phyloP scores from a whole-genome alignment of 1,140 invertebrate species.

The Thaumetopoea pityocampa region DNA sequence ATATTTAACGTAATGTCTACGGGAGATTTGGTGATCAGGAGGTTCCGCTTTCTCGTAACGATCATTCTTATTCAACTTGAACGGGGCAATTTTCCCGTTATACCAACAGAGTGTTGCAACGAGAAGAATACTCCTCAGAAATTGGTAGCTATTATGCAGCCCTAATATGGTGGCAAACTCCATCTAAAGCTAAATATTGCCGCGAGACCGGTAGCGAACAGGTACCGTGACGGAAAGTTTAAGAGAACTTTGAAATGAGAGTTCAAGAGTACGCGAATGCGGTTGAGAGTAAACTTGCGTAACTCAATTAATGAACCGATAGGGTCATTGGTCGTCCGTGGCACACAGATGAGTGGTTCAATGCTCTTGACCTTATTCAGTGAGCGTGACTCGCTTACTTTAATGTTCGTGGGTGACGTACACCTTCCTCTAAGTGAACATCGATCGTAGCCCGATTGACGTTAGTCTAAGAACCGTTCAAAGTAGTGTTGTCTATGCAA shows the following conservation, averaged over 20 bases:
- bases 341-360: constrained; percentile 37
- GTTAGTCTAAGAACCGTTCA: too few relatives aligned
- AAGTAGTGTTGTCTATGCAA: too few relatives aligned
- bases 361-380: too few relatives aligned
- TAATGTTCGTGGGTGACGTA: too few relatives aligned
- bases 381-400: too few relatives aligned
- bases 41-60: constrained; percentile 61
- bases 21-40: constrained; percentile 83
- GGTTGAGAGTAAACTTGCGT: constrained; percentile 83
- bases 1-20: too few relatives aligned
- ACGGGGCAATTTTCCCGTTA: constrained; percentile 80
- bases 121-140: constrained; percentile 81
- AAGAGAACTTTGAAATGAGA: constrained; percentile 94
- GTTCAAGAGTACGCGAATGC: constrained; percentile 91
- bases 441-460: too few relatives aligned
- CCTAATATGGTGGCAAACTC: constrained; percentile 89
- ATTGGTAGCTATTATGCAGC: constrained; percentile 91
- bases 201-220: constrained; percentile 92
- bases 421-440: too few relatives aligned
- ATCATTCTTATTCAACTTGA: constrained; percentile 78
- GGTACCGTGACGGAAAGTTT: constrained; percentile 95
- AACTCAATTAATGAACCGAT: constrained; percentile 77
- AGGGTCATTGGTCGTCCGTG: constrained; percentile 75
- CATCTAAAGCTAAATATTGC: constrained; percentile 91
- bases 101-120: constrained; percentile 75